Evolutionary conservation across 2,888 invertebrate genomes (phyloP), one percentile per base, ranked within the genome.

Genomic region (Hipparchia sbordonii): DNA sequence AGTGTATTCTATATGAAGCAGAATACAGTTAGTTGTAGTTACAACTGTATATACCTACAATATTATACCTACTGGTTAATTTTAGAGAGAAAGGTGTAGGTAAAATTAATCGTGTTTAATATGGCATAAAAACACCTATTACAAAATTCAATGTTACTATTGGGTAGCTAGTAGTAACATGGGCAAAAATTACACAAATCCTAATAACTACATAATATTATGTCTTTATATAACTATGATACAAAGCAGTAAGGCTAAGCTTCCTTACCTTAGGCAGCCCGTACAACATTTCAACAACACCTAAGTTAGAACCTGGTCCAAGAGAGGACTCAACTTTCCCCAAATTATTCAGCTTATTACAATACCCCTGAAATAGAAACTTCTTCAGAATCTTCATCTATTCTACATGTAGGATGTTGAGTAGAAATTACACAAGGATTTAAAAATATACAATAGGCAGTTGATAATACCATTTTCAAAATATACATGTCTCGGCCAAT

Each of bases 1-100:
- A 71, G 87, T 87, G 83, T 91, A 94, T 79, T 94, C 91, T 77
- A 94, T 84, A 77, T 90, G 89, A 66, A 94, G 85, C 76, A 95
- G 84, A 81, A 93, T 88, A 83, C 94, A 94, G 83, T 94, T 94
- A 77, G 94, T 94, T 74, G 89, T 84, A 75, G 94, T 94, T 85
- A 90, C 74, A 45, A 93, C 89, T 45, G 94, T 94, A 80, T 92
- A 88, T 70, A 92, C 91, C 93, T 93, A 86, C 63, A 78, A 65
- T 13, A 52, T 8, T n/a, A 13, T 8, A 39, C n/a, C n/a, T n/a
- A n/a, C 5, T 39, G 39, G 39, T 23, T 23, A 23, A 23, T 23
- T 23, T 23, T 23, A 23, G 39, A 39, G 39, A 4, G 39, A 39
- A 39, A 39, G 1, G 39, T 39, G 39, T 4, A 23, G 23, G 23